Evolutionary conservation across 2,888 invertebrate species (phyloP).

Genomic region (Drosophila testacea): DNA sequence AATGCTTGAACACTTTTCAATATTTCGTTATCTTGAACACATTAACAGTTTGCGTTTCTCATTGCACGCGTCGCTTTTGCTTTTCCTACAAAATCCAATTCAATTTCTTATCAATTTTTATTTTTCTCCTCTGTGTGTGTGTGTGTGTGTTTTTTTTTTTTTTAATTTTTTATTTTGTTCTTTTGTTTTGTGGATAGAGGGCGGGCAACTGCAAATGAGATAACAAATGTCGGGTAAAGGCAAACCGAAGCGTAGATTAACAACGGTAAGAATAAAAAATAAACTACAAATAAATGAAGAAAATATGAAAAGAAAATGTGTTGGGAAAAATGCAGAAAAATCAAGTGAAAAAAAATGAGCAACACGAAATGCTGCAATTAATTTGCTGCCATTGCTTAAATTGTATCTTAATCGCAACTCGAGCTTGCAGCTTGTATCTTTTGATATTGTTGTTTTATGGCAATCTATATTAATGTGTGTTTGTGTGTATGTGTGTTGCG

Average conservation of each 20-base stretch:
- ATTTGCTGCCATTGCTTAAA: conserved; percentile 52
- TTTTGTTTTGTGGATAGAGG: conserved; percentile 11
- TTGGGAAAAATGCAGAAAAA: conserved; percentile 11
- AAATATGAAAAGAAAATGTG: conserved; percentile 13
- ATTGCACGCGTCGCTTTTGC: conserved; percentile 54
- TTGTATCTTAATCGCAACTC: conserved; percentile 44
- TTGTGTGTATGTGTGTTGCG: conserved; percentile 36
- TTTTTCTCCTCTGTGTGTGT: not conserved
- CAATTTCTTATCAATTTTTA: conserved; percentile 59
- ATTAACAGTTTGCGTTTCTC: conserved; percentile 56
- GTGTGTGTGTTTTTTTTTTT: not conserved
- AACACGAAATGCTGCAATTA: conserved; percentile 69
- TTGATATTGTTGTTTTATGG: not conserved
- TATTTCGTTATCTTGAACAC: conserved; percentile 51
- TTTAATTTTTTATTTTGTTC: not conserved
- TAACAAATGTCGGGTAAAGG: conserved; percentile 69
- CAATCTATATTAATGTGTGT: conserved; percentile 34
- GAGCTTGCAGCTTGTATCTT: conserved; percentile 6
- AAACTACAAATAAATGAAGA: not conserved
- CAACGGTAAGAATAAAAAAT: conserved; percentile 61
- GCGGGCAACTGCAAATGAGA: conserved; percentile 36
- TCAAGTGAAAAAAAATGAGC: not conserved
- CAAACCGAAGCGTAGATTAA: conserved; percentile 55
- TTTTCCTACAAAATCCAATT: conserved; percentile 57
- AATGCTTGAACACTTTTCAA: conserved; percentile 35